Evolutionary conservation across 2,888 invertebrate genomes (phyloP), one percentile per base, ranked within the genome.

Genomic region (Pachycephus smyrnensis): DNA sequence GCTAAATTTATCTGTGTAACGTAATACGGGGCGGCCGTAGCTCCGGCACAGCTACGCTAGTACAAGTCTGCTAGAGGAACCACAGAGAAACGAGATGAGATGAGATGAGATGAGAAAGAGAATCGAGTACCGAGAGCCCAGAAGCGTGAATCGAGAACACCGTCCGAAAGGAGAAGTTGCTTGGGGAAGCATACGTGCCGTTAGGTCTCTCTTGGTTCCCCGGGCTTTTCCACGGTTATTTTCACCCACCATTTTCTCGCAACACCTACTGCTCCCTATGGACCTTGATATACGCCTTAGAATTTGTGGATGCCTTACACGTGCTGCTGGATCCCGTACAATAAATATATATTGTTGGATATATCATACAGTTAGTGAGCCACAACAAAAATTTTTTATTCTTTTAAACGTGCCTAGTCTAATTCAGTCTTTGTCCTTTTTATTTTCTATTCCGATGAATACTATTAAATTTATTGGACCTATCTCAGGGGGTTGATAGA

Each of bases 1-100:
- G 89, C 90, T 90, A 90, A 90, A 90, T 90, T 90, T 90, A 90
- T 90, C 90, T 89, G 88, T 87, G 90, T 89, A 90, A 90, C 89
- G 90, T 90, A 89, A 90, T 90, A 89, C 90, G 85, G 77, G 78
- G 33, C 30, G 69, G 75, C 75, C 55, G 75, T 77, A 23, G 33
- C 71, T 73, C 40, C 55, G 55, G 55, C 55, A 55, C 55, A 55
- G 23, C 55, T 9, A 55, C 55, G 55, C 55, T 23, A 23, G 55
- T 55, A 55, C 55, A 23, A 23, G 55, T 1, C 55, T 23, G 55
- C 9, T 55, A 55, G 55, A 23, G 55, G 55, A 55, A 55, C 23
- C 23, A 55, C 23, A 9, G 23, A 55, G 55, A 55, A 55, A 55
- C 40, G 6, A 40, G 40, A 55, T 23, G 55, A 55, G 55, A 55